Evolutionary conservation across 2,888 invertebrate genomes (phyloP), one percentile per base, ranked within the genome.

Genomic region (Colostygia pectinataria): DNA sequence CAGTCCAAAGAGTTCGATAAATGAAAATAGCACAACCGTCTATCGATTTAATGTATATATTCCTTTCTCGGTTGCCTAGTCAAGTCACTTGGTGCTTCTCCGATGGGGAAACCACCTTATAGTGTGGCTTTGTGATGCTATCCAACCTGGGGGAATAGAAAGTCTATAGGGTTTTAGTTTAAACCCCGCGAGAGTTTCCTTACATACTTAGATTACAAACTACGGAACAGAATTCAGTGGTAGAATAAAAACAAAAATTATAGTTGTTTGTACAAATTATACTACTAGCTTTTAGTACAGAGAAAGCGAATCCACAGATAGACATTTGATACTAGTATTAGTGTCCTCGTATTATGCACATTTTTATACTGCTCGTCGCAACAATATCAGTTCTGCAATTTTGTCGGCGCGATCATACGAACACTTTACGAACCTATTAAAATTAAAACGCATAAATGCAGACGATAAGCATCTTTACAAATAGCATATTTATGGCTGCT

Each of bases 321-420:
- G n/a, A n/a, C n/a, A n/a, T n/a, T n/a, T n/a, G n/a, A n/a, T n/a
- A n/a, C n/a, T n/a, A n/a, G 9, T 39, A 37, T 10, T 27, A 27
- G 24, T 52, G 42, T 52, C 45, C 42, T n/a, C n/a, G 42, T 38
- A 52, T 46, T 52, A 46, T 52, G 51, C 46, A 52, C 45, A 46
- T 46, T 51, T 51, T 45, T 41, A 51, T 46, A n/a, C n/a, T n/a
- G n/a, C 51, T 46, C 29, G 31, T 27, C 42, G 12, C 28, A 29
- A 39, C 29, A 36, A 42, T 44, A 49, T 45, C 41, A 37, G 53
- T 32, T 33, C 25, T 14, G 44, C 33, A 38, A 45, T 43, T 36
- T 45, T 49, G 24, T 41, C 24, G 38, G 13, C 23, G 37, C 36
- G 25, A 37, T 40, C 14, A 13, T 41, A 38, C 12, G 25, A 36